Evolutionary conservation across 2,113 vertebrate genomes (phyloP).

Genomic region (Chiloscyllium plagiosum): DNA sequence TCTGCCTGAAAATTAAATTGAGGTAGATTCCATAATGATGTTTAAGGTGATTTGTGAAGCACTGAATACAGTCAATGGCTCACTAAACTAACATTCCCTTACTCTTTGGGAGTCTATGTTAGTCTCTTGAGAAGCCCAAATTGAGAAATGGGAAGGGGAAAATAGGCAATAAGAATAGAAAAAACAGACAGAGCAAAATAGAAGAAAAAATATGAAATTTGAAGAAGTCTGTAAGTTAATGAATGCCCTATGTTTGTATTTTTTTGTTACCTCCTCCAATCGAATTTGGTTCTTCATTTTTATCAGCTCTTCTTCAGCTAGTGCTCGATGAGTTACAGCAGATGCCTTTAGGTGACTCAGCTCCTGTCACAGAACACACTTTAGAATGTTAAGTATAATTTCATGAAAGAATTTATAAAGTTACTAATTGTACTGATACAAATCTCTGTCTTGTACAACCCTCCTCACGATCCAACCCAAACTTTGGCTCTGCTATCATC

Average conservation of each 20-base stretch:
- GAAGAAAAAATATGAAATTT: neutral
- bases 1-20: neutral
- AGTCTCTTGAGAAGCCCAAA: neutral
- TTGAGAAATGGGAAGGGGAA: neutral
- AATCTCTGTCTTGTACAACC: too few species aligned
- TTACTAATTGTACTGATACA: too few species aligned
- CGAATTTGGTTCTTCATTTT: slow-evolving; percentile 65
- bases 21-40: neutral
- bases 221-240: too few species aligned
- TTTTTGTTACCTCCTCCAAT: slow-evolving; percentile 72
- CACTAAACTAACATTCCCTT: neutral
- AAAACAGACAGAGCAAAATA: neutral
- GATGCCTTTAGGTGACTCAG: slow-evolving; percentile 68
- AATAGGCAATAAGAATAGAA: neutral
- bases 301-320: slow-evolving; percentile 73
- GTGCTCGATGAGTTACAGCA: slow-evolving; percentile 60
- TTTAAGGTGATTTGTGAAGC: neutral
- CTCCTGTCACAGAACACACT: slow-evolving; percentile 60
- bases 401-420: neutral
- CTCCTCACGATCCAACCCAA: too few species aligned
- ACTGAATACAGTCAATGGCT: neutral
- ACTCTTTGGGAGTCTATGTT: neutral
- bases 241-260: neutral
- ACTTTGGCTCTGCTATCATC: too few species aligned
- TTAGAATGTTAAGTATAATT: neutral